Evolutionary conservation across 2,797 vertebrate genomes (phyloP).

Genomic region (Acanthiza pusilla): DNA sequence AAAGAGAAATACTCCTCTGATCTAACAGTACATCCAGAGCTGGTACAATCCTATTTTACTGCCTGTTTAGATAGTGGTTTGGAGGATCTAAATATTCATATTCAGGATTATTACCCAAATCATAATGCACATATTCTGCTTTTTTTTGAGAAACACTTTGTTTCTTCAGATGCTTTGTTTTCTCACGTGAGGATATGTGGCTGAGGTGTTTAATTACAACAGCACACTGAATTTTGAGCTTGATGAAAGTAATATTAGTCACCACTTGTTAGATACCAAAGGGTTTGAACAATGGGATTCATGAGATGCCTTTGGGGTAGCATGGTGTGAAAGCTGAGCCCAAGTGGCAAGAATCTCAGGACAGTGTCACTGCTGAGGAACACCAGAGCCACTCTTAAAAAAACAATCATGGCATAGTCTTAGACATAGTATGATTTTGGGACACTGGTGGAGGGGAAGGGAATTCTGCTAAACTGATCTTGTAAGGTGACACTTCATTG

Average conservation of each 20-base stretch:
- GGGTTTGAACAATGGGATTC: slow-evolving; percentile 30
- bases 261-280: neutral
- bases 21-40: neutral
- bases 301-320: neutral
- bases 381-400: neutral
- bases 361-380: neutral
- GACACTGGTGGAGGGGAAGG: neutral
- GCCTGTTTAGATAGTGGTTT: neutral
- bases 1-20: neutral
- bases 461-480: neutral
- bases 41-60: neutral
- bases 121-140: neutral
- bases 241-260: neutral
- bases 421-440: neutral
- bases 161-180: neutral
- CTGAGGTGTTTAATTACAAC: neutral
- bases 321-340: neutral
- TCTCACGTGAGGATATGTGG: neutral
- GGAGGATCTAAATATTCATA: neutral
- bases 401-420: neutral
- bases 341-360: neutral
- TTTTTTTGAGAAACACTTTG: neutral
- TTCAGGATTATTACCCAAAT: neutral
- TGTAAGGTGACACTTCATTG: neutral
- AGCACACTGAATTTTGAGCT: neutral